These are phyloP conservation scores for Macrosteles quadrilineatus DNA, from an alignment of 1,140 invertebrate genomes.

Conservation along the genomic window DNA sequence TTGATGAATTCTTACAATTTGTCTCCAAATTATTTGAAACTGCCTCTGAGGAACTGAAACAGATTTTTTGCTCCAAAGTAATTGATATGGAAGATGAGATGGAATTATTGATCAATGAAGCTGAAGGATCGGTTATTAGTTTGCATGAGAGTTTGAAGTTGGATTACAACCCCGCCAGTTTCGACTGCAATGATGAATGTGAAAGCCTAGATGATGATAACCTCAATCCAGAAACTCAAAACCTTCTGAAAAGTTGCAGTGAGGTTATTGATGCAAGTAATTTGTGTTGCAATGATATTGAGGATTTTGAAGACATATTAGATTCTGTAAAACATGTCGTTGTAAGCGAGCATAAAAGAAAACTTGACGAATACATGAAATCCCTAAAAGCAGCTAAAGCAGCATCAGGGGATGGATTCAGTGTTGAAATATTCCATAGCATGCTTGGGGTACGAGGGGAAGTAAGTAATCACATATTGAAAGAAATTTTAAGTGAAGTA, in stretches of 20 bases:
- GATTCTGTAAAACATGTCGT: not conserved
- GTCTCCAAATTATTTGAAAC: not conserved
- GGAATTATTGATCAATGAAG: not conserved
- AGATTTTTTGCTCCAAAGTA: constrained; percentile 1
- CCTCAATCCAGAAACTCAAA: not conserved
- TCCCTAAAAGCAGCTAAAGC: constrained; percentile 13
- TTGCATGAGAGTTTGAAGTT: not conserved
- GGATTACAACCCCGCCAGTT: not conserved
- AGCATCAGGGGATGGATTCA: not conserved
- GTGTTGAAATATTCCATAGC: not conserved
- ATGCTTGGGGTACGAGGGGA: not conserved
- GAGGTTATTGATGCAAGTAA: not conserved
- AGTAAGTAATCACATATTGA: not conserved
- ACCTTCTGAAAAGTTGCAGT: not conserved
- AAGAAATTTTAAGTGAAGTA: not conserved
- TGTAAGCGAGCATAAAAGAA: not conserved
- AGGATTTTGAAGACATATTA: not conserved
- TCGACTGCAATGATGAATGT: not conserved
- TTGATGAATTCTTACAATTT: not conserved
- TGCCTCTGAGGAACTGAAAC: not conserved
- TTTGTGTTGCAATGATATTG: not conserved
- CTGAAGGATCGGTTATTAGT: not conserved
- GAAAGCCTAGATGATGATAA: not conserved
- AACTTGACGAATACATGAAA: not conserved
- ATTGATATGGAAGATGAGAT: constrained; percentile 5